Percentiles rank a stretch among this genome's conserved stretches.
phyloP scores from a whole-genome alignment of 2,797 vertebrate genomes.

The Protonibea diacanthus region DNA sequence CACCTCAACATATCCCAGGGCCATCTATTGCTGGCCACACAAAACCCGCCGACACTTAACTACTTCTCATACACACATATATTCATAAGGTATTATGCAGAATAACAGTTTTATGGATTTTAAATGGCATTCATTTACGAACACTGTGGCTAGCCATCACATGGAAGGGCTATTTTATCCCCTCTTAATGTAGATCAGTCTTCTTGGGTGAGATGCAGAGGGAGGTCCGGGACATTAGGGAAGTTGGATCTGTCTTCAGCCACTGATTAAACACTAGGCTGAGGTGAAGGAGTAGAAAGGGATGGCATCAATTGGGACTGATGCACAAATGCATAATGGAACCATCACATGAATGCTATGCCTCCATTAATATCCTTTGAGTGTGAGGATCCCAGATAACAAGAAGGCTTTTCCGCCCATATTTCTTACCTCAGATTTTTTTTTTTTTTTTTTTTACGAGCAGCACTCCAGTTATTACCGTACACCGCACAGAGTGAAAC shows the following conservation, averaged over 20 bases:
- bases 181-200: conserved; percentile 82
- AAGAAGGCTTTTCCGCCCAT: conserved; percentile 61
- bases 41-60: conserved; percentile 71
- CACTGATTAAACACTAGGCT: conserved; percentile 75
- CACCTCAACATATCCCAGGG: conserved; percentile 56
- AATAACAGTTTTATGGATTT: conserved; percentile 88
- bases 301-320: conserved; percentile 64
- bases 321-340: conserved; percentile 71
- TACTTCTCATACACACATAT: conserved; percentile 77
- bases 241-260: conserved; percentile 79
- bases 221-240: conserved; percentile 77
- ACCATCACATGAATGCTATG: conserved; percentile 63
- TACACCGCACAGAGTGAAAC: conserved; percentile 54
- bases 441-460: conserved; percentile 74
- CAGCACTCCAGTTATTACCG: conserved; percentile 60
- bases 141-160: conserved; percentile 79
- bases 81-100: conserved; percentile 86
- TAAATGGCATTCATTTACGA: conserved; percentile 85
- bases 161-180: conserved; percentile 82
- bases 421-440: conserved; percentile 62
- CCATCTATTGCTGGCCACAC: conserved; percentile 69
- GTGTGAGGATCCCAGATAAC: conserved; percentile 60
- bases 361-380: conserved; percentile 71
- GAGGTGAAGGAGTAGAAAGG: conserved; percentile 63
- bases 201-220: conserved; percentile 73